phyloP scores from a whole-genome alignment of 2,113 vertebrate genomes.

The Glaucomys volans region DNA sequence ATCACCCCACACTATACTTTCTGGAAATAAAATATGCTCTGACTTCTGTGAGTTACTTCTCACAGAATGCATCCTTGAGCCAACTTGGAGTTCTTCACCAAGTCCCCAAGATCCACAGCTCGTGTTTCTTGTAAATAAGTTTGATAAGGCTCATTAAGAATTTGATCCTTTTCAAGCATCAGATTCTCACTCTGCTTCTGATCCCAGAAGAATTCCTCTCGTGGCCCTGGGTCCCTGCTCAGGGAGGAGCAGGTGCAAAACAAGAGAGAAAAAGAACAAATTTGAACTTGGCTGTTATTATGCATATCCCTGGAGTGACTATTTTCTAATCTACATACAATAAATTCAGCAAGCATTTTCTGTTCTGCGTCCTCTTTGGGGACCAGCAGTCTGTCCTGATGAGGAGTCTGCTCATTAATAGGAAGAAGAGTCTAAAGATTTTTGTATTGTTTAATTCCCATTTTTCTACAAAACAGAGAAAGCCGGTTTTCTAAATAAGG shows the following conservation, averaged over 20 bases:
- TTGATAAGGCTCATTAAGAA: conserved; percentile 73
- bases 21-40: conserved; percentile 35
- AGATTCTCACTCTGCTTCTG: conserved; percentile 62
- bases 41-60: background rate
- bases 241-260: conserved; percentile 69
- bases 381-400: conserved; percentile 54
- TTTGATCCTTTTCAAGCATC: conserved; percentile 69
- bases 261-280: conserved; percentile 67
- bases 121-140: conserved; percentile 68
- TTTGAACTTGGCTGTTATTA: conserved; percentile 41
- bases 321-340: conserved; percentile 70
- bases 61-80: conserved; percentile 11
- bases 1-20: background rate
- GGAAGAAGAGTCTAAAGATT: conserved; percentile 63
- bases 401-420: conserved; percentile 68
- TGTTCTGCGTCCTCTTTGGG: conserved; percentile 62
- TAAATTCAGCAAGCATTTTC: conserved; percentile 63
- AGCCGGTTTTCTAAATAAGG: background rate
- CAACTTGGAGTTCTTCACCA: conserved; percentile 45
- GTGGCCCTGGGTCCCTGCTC: conserved; percentile 48
- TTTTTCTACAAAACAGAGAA: conserved; percentile 51
- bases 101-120: conserved; percentile 50
- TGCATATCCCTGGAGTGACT: conserved; percentile 47
- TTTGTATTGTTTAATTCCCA: conserved; percentile 63
- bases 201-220: conserved; percentile 47